phyloP scores from a whole-genome alignment of 2,113 vertebrate genomes.

The Neoarius graeffei region DNA sequence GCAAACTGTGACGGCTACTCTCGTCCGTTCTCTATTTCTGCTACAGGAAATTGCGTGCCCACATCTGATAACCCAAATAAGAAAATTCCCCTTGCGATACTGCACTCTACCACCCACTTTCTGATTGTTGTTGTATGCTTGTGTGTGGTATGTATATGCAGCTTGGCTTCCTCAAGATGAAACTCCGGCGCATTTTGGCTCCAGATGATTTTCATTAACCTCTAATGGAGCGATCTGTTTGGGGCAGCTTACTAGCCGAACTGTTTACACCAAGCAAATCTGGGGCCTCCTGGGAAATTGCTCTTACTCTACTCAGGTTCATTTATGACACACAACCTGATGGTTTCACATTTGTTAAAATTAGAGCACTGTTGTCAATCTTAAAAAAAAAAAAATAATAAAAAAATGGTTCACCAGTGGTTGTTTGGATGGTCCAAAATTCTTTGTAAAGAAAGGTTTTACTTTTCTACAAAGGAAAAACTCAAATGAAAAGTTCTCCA shows the following conservation, averaged over 20 bases:
- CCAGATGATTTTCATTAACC: constrained; percentile 51
- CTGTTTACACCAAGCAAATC: constrained; percentile 38
- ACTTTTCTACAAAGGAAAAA: not conserved
- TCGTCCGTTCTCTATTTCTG: constrained; percentile 30
- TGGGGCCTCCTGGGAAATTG: not conserved
- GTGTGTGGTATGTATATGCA: constrained; percentile 38
- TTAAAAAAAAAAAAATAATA: too few species aligned
- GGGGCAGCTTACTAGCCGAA: not conserved
- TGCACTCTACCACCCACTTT: constrained; percentile 60
- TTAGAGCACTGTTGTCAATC: not conserved
- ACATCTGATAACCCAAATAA: constrained; percentile 72
- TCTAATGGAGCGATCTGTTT: constrained; percentile 32
- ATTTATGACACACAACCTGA: not conserved
- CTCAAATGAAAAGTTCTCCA: not conserved
- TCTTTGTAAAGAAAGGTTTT: not conserved
- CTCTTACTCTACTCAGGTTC: not conserved
- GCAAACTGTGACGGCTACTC: not conserved
- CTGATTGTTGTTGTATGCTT: constrained; percentile 42
- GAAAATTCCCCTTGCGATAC: constrained; percentile 57
- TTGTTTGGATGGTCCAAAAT: not conserved
- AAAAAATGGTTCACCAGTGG: not conserved
- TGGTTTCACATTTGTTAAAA: not conserved
- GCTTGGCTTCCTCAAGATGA: not conserved
- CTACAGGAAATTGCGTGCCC: constrained; percentile 56
- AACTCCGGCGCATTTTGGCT: constrained; percentile 28